A percentile compares a stretch with the other conserved stretches of the same genome.
Conservation (phyloP, 2,888 invertebrate species). For the Creontiades dilutus region DNA sequence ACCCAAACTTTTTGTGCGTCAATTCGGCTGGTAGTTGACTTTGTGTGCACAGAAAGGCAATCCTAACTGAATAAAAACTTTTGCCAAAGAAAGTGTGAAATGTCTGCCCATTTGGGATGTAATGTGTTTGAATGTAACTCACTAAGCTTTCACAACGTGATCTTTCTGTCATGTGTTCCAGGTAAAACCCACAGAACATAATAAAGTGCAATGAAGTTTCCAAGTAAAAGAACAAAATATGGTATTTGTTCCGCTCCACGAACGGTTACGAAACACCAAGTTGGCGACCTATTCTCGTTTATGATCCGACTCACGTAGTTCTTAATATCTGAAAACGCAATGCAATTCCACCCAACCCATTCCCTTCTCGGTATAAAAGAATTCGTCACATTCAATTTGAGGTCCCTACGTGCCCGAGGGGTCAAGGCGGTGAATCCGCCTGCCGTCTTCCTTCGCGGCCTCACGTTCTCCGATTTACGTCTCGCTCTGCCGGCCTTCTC, state of each 20-base stretch:
- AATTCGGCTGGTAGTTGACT: no score
- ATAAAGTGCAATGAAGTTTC: no score
- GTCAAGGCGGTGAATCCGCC: conserved; percentile 42
- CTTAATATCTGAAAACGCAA: conserved; percentile 59
- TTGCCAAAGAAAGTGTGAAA: no score
- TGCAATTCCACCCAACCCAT: conserved; percentile 41
- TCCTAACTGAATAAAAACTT: no score
- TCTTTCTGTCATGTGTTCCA: no score
- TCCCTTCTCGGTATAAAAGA: conserved; percentile 31
- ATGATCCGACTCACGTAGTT: conserved; percentile 41
- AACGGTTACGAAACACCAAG: not conserved
- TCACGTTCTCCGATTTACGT: conserved; percentile 3
- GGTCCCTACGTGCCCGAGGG: conserved; percentile 53
- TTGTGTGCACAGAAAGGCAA: no score
- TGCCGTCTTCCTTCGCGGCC: not conserved
- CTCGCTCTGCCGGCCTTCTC: not conserved
- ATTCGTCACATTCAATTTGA: conserved; percentile 68
- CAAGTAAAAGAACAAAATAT: no score
- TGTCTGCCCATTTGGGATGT: no score
- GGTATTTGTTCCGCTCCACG: not conserved
- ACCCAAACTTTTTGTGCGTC: no score
- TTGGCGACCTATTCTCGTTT: conserved; percentile 32
- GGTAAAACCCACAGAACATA: no score
- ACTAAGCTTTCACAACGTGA: no score
- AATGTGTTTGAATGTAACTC: no score